Percentiles rank a stretch among this genome's conserved stretches.
These are phyloP conservation scores for Tangara arthus DNA, from an alignment of 2,797 vertebrate species.

Conservation along the genomic window DNA sequence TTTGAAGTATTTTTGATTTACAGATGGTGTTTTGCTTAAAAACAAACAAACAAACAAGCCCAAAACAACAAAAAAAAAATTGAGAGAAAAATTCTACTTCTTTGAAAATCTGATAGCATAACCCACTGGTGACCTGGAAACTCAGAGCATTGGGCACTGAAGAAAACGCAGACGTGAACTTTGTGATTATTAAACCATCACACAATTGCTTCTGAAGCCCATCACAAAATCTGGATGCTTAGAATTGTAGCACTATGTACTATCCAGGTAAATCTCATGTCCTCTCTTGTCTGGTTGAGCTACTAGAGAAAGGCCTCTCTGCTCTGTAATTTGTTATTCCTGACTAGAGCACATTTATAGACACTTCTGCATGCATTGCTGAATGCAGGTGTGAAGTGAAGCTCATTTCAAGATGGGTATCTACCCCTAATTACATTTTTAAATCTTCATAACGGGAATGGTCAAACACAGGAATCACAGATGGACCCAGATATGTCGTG, in stretches of 20 bases:
- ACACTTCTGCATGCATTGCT: neutral
- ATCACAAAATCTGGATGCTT: neutral
- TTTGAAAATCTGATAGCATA: neutral
- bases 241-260: neutral
- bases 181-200: neutral
- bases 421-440: neutral
- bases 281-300: neutral
- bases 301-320: neutral
- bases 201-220: neutral
- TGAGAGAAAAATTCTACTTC: neutral
- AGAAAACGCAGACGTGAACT: neutral
- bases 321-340: neutral
- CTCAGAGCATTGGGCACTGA: neutral
- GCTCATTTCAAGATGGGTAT: neutral
- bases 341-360: neutral
- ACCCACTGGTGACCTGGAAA: neutral
- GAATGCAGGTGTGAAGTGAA: neutral
- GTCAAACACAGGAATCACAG: neutral
- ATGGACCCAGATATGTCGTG: neutral
- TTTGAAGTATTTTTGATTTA: neutral
- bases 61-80: neutral
- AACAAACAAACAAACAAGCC: neutral
- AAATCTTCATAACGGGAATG: neutral
- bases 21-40: neutral
- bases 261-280: neutral